Conservation (phyloP, 2,888 invertebrate genomes). For the Andrena bicolor region DNA sequence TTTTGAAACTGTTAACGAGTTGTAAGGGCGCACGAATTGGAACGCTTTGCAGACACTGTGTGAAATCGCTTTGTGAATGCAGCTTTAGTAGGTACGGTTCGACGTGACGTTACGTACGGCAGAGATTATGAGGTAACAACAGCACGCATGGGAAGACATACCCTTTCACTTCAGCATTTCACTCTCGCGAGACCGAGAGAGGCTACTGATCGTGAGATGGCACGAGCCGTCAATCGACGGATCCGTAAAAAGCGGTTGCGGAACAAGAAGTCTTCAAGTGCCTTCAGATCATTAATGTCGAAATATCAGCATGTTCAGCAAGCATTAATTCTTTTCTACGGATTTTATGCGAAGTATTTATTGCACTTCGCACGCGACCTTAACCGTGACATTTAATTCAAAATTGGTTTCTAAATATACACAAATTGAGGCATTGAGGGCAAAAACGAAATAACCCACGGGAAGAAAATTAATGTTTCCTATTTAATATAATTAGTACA, state of each 20-base stretch:
- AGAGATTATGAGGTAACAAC: slow-evolving; percentile 77
- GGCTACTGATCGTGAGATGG: slow-evolving; percentile 50
- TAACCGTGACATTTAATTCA: too few species aligned
- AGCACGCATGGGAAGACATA: slow-evolving; percentile 76
- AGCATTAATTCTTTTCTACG: not conserved
- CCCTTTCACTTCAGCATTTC: slow-evolving; percentile 83
- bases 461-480: too few species aligned
- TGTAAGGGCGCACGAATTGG: not conserved
- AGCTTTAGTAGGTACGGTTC: slow-evolving; percentile 44
- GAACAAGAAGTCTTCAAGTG: slow-evolving; percentile 27
- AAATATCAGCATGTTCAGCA: not conserved
- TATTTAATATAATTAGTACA: too few species aligned
- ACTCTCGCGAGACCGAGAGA: slow-evolving; percentile 78
- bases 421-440: too few species aligned
- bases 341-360: not conserved
- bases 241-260: slow-evolving; percentile 60
- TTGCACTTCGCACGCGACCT: not conserved
- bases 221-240: slow-evolving; percentile 62
- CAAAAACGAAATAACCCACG: too few species aligned
- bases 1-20: not conserved
- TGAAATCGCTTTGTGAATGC: not conserved
- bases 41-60: slow-evolving; percentile 9
- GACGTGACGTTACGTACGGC: slow-evolving; percentile 71
- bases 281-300: not conserved
- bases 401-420: too few species aligned